phyloP scores from a whole-genome alignment of 1,140 invertebrate genomes.

The Zaprionus ghesquierei region DNA sequence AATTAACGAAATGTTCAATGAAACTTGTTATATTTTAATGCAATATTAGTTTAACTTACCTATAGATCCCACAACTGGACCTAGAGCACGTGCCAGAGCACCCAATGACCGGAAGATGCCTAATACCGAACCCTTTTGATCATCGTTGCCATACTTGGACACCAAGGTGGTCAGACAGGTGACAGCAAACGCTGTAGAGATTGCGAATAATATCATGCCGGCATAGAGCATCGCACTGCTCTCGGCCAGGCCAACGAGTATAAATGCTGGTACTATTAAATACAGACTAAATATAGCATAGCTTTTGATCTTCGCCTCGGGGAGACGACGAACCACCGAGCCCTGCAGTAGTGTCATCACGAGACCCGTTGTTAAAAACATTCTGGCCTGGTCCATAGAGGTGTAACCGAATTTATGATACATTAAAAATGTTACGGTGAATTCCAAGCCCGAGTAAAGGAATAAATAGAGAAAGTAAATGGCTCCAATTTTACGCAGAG shows the following conservation, averaged over 20 bases:
- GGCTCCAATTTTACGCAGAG: conserved; percentile 89
- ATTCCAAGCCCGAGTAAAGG: conserved; percentile 98
- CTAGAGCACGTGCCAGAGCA: conserved; percentile 94
- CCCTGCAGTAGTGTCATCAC: conserved; percentile 98
- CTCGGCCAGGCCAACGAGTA: conserved; percentile 90
- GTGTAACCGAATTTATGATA: conserved; percentile 96
- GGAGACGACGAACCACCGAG: conserved; percentile 91
- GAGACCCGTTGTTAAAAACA: conserved; percentile 96
- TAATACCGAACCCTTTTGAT: conserved; percentile 95
- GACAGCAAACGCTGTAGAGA: conserved; percentile 96
- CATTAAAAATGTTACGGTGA: conserved; percentile 98
- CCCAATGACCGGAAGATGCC: conserved; percentile 97
- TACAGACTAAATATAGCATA: conserved; percentile 91
- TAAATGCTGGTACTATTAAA: conserved; percentile 93
- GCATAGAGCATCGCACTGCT: conserved; percentile 86
- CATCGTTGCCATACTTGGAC: conserved; percentile 90
- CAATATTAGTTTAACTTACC: conserved; percentile 82
- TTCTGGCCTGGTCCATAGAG: conserved; percentile 98
- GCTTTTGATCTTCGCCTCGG: conserved; percentile 89
- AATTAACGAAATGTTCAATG: background rate
- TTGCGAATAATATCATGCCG: conserved; percentile 93
- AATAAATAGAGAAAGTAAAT: conserved; percentile 98
- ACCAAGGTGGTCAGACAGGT: conserved; percentile 96
- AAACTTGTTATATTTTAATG: background rate
- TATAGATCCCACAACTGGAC: conserved; percentile 93